phyloP scores from a whole-genome alignment of 2,113 vertebrate genomes.

The Barbus barbus region DNA sequence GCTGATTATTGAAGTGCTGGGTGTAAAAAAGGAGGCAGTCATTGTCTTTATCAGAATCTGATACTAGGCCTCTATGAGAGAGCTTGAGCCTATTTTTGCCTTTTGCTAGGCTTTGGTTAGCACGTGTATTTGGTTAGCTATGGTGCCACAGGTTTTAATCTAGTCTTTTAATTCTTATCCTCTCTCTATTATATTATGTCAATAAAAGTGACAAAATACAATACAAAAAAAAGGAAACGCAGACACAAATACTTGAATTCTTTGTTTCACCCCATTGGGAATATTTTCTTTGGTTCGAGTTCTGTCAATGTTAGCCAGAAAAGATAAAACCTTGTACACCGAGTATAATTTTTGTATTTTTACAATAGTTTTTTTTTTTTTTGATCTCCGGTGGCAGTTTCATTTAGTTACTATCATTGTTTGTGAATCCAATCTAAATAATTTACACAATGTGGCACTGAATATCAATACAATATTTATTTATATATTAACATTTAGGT shows the following conservation, averaged over 20 bases:
- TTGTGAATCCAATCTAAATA: background rate
- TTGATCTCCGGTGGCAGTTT: background rate
- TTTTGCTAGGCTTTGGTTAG: too few species aligned
- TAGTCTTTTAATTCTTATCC: too few species aligned
- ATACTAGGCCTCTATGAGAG: background rate
- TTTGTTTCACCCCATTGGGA: background rate
- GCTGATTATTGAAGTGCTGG: constrained; percentile 28
- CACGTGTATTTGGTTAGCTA: background rate
- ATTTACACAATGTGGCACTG: background rate
- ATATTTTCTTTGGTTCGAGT: too few species aligned
- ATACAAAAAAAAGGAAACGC: too few species aligned
- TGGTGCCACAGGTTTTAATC: background rate
- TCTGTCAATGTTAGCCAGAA: too few species aligned
- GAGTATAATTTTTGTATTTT: too few species aligned
- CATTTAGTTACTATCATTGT: background rate
- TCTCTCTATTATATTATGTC: background rate
- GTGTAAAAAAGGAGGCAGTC: background rate
- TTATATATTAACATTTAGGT: background rate
- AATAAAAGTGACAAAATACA: background rate
- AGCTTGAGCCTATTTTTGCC: background rate
- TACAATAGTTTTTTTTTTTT: too few species aligned
- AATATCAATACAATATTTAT: background rate
- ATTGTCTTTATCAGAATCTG: background rate
- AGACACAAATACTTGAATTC: background rate
- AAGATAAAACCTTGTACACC: too few species aligned